phyloP scores from a whole-genome alignment of 2,797 vertebrate genomes.

The Aythya fuligula region DNA sequence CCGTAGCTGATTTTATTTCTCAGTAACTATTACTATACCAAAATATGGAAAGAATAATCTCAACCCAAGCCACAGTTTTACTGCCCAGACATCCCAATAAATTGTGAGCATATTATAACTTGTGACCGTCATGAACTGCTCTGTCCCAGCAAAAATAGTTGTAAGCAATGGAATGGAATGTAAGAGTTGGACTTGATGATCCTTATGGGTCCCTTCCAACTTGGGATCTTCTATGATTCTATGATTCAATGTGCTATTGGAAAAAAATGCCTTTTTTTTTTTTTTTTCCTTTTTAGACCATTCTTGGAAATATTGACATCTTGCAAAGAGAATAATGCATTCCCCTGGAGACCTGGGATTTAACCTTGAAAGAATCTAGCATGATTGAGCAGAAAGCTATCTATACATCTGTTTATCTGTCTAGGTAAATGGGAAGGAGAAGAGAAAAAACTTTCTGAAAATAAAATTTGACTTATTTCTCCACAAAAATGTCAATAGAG shows the following conservation, averaged over 20 bases:
- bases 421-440: not conserved
- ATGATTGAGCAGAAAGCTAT: conserved; percentile 1
- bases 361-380: not conserved
- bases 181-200: too few relatives aligned
- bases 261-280: not conserved
- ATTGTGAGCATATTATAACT: not conserved
- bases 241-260: not conserved
- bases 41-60: not conserved
- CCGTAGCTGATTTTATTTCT: not conserved
- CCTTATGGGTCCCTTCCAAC: too few relatives aligned
- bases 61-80: not conserved
- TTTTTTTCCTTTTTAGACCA: not conserved
- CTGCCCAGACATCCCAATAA: not conserved
- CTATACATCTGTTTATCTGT: not conserved
- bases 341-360: not conserved
- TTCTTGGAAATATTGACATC: not conserved
- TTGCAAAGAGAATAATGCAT: not conserved
- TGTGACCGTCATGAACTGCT: not conserved
- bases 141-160: not conserved
- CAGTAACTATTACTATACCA: not conserved
- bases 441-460: not conserved
- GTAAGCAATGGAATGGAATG: not conserved
- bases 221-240: too few relatives aligned
- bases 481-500: conserved; percentile 24
- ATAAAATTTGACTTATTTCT: conserved; percentile 14